Conservation (phyloP, 2,113 vertebrate species). For the Alligator mississippiensis region DNA sequence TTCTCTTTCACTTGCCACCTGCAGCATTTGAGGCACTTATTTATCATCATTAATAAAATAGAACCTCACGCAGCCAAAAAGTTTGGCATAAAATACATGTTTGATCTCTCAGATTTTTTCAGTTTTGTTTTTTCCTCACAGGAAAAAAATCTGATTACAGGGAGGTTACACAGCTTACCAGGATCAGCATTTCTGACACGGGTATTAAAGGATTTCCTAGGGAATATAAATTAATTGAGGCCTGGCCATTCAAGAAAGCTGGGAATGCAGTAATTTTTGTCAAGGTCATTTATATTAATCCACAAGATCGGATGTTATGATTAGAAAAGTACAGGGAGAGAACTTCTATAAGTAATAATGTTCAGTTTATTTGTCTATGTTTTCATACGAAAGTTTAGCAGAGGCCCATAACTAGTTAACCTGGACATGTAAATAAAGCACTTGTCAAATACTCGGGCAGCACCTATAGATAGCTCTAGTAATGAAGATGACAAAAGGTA, state of each 20-base stretch:
- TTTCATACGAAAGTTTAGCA: background rate
- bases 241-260: background rate
- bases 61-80: no score
- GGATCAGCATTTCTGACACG: background rate
- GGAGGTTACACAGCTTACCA: background rate
- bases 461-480: background rate
- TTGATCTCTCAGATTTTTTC: background rate
- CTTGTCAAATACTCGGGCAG: background rate
- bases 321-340: background rate
- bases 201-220: background rate
- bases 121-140: background rate
- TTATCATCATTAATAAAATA: no score
- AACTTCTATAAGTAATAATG: background rate
- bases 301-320: background rate
- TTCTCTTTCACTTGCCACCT: background rate
- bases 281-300: background rate
- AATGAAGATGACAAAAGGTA: background rate
- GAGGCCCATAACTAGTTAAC: background rate
- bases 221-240: background rate
- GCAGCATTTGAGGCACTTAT: no score
- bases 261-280: background rate
- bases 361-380: background rate
- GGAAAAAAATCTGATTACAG: background rate
- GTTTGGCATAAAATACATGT: no score
- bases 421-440: background rate